Conservation (phyloP, 2,888 invertebrate genomes). For the Chalcosyrphus nemorum region DNA sequence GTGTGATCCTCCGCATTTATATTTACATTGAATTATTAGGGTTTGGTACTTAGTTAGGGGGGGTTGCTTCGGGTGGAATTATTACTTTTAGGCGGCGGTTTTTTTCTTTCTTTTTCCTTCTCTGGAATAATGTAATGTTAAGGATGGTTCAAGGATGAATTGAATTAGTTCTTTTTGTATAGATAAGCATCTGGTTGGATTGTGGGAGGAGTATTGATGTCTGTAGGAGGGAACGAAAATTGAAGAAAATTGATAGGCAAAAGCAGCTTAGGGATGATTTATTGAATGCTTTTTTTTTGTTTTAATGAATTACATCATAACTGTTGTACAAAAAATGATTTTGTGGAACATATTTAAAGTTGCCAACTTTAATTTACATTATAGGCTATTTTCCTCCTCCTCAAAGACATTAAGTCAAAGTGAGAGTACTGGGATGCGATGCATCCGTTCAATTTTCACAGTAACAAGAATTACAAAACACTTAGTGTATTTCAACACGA, state of each 20-base stretch:
- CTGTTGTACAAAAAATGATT: background rate
- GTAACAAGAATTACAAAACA: too few relatives aligned
- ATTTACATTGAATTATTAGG: constrained; percentile 52
- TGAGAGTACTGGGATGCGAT: too few relatives aligned
- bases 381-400: too few relatives aligned
- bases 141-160: constrained; percentile 10
- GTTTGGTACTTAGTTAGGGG: constrained; percentile 33
- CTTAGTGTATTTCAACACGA: too few relatives aligned
- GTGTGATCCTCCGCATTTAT: constrained; percentile 38
- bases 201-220: background rate
- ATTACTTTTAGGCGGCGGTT: constrained; percentile 36
- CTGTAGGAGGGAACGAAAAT: background rate
- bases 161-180: constrained; percentile 27
- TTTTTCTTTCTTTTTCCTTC: background rate
- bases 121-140: background rate
- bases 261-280: constrained; percentile 17
- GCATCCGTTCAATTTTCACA: too few relatives aligned
- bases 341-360: background rate
- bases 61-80: constrained; percentile 15
- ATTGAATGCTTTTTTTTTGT: constrained; percentile 6
- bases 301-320: constrained; percentile 15
- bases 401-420: too few relatives aligned
- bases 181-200: background rate
- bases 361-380: too few relatives aligned
- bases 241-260: constrained; percentile 19